Base-by-base conservation (phyloP, 2,113 vertebrate species). In the Bostrychus sinensis region DNA sequence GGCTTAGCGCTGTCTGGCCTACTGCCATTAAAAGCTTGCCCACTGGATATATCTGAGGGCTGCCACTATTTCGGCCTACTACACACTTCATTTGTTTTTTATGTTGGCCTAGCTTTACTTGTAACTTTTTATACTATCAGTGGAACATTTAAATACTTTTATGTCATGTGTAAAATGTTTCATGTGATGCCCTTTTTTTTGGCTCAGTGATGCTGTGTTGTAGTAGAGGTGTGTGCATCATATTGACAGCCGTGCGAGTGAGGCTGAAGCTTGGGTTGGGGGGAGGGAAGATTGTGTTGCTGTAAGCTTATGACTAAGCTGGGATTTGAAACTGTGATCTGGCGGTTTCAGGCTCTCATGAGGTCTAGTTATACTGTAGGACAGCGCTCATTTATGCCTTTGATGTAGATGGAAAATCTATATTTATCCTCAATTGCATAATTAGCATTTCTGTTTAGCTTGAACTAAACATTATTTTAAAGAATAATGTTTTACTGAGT, bases 321-420 rank as follows among this genome's bases (percentile, higher is more conserved):
- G 70, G 81, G 88, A 88, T 92, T 91, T 91, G 80, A 87, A 89
- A 86, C 79, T 58, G 75, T 89, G 88, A 90, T 91, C 86, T 81
- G 83, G 66, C 77, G 82, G 80, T 86, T 88, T 81, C 48, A 60
- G 74, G 77, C 58, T 59, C 68, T 53, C 80, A 67, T 58, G 62
- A 61, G 23, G 23, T 32, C 63, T 20, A 28, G 53, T 69, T 66
- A 46, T 72, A 55, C 53, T 25, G 45, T 25, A 48, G 25, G 62
- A 54, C 67, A 56, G 57, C 54, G 61, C 72, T 75, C 48, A 67
- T 72, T 72, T 72, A 76, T 77, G 75, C 59, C 59, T 32, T 61
- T 67, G 70, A 37, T 34, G 53, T 42, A 62, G 57, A 50, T n/a
- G 36, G 51, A 25, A 56, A 38, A 32, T 26, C 50, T 28, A 16